Base-by-base conservation (phyloP, 2,888 invertebrate genomes). In the Hydrotaea cyrtoneurina region DNA sequence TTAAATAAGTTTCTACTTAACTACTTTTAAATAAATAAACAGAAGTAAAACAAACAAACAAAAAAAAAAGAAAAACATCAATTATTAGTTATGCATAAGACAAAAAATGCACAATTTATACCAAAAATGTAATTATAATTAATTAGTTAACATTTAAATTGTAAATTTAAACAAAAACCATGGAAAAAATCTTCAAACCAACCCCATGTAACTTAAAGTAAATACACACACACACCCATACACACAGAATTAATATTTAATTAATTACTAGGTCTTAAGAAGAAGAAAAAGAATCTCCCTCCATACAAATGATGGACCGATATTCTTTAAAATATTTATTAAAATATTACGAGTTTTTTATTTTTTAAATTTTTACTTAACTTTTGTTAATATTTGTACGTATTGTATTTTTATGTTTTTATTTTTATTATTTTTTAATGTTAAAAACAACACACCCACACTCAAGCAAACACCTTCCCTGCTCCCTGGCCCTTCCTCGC, bases 61-160 rank as follows among this genome's bases (percentile, higher is more conserved):
- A 21, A 39, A n/a, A 13, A 55, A 17, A 55, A 55, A 31, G 5
- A 71, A 55, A 76, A 26, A 75, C 36, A 53, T 69, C 39, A 66
- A 66, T 43, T 66, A 69, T 69, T 62, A 62, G 36, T 62, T 73
- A 62, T 73, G 46, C 17, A 2, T 83, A 31, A 78, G 55, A 36
- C 57, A 36, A 62, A 62, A 50, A 69, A 69, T 55, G 81, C 81
- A 84, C 81, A 85, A 85, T 85, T 85, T 66, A 85, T 85, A 85
- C 84, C 84, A 85, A 85, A 85, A 85, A 85, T 85, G 73, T 81
- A 81, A 79, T 81, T 79, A 85, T 81, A 81, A 79, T 83, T 80
- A 79, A 80, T 81, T 79, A 81, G 78, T 81, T 79, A 81, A 71
- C 72, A 78, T 72, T 79, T 81, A 76, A 85, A 81, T 78, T 85